Evolutionary conservation across 2,113 vertebrate species (phyloP).

Genomic region (Trematocara macrostoma): DNA sequence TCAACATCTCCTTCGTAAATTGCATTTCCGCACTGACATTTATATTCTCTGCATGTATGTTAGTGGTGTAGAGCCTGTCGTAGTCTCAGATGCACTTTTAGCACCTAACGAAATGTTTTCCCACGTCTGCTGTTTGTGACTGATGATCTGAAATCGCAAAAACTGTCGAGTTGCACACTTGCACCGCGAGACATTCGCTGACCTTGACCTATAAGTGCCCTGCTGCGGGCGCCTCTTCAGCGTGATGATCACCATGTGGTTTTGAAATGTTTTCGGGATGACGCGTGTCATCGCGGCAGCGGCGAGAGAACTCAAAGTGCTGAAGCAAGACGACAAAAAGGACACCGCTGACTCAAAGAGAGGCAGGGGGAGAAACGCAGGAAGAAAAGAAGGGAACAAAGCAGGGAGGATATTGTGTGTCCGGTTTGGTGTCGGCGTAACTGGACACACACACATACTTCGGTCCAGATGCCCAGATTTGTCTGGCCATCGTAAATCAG

Average conservation of each 20-base stretch:
- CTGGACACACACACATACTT: slow-evolving; percentile 5
- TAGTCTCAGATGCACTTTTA: not conserved
- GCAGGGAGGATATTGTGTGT: slow-evolving; percentile 24
- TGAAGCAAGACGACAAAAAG: slow-evolving; percentile 10
- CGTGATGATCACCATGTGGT: not conserved
- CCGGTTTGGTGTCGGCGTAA: slow-evolving; percentile 5
- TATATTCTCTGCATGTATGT: not conserved
- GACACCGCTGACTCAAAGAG: not conserved
- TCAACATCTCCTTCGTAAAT: not conserved
- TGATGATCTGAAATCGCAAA: not conserved
- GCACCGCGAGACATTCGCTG: not conserved
- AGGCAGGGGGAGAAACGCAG: slow-evolving; percentile 12
- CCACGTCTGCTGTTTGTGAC: not conserved
- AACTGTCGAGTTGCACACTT: not conserved
- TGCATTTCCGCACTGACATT: not conserved
- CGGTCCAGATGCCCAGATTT: slow-evolving; percentile 61
- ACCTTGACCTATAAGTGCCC: not conserved
- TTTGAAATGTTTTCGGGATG: slow-evolving; percentile 13
- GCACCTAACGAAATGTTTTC: not conserved
- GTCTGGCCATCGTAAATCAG: slow-evolving; percentile 46
- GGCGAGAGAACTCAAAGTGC: not conserved
- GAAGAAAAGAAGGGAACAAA: not conserved
- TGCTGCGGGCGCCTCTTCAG: not conserved
- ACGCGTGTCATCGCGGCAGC: not conserved
- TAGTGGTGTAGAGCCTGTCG: not conserved